phyloP scores from a whole-genome alignment of 2,797 vertebrate genomes.

The Myotis findleyi region DNA sequence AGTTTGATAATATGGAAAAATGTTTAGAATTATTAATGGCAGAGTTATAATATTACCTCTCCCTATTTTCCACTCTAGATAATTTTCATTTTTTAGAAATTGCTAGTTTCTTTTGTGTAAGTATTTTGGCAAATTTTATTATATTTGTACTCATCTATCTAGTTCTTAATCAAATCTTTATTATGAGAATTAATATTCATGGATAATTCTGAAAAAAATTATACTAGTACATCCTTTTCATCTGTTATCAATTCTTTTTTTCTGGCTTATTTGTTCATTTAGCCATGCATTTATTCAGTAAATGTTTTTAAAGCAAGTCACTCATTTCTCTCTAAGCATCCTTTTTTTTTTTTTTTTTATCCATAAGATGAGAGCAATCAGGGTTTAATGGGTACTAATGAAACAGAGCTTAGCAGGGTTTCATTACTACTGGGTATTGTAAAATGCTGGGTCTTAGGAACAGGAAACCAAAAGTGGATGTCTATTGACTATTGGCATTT shows the following conservation, averaged over 20 bases:
- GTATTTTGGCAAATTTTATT: not conserved
- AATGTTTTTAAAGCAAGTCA: not conserved
- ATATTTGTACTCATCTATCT: not conserved
- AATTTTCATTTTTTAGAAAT: not conserved
- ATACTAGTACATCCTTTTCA: not conserved
- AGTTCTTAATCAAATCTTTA: not conserved
- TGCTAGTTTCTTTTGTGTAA: not conserved
- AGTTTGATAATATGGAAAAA: not conserved
- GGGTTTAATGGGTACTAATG: not conserved
- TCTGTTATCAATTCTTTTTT: not conserved
- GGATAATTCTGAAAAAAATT: not conserved
- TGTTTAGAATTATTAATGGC: not conserved
- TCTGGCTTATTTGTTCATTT: not conserved
- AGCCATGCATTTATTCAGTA: not conserved
- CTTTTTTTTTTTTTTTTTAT: not conserved
- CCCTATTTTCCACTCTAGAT: not conserved
- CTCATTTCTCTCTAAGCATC: not conserved
- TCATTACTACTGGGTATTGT: not conserved
- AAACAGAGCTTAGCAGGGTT: not conserved
- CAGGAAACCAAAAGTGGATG: not conserved
- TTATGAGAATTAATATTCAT: conserved; percentile 27
- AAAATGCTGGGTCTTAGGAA: not conserved
- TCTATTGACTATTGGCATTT: not conserved
- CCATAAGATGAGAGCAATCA: not conserved
- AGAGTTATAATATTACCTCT: not conserved